Evolutionary conservation across 2,888 invertebrate species (phyloP), one percentile per base, ranked within the genome.

Genomic region (Macrostomum cliftonense): DNA sequence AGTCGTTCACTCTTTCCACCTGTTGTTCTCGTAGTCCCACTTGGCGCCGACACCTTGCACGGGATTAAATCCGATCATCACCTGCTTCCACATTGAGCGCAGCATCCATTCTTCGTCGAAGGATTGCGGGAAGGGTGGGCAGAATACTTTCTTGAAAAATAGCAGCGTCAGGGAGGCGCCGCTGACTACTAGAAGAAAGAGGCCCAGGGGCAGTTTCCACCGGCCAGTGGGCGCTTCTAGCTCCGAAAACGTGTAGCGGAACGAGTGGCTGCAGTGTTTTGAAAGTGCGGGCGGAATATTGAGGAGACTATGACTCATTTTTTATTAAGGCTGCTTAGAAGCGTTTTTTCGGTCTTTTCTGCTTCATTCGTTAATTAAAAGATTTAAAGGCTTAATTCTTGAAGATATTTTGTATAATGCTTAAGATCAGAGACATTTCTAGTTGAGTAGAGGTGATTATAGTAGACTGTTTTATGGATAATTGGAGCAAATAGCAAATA

Each of bases 231-330:
- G 82, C 0, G 87, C 83, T 53, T 80, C 74, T 72, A 89, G 79
- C 75, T 97, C 97, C 0, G 82, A 75, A 65, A 82, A 85, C 13
- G 95, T 97, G 70, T 86, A 84, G 63, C 91, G 81, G 74, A 84
- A 97, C 57, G 84, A 83, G 1, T 84, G 79, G 53, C 95, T 78
- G 75, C 97, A 97, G 42, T 28, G 28, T 7, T 7, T 4, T 7
- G 5, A 9, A 9, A 9, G 28, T 7, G n/a, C n/a, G n/a, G n/a
- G n/a, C n/a, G n/a, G 39, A 44, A 44, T 19, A 13, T 37, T 45
- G n/a, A n/a, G n/a, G n/a, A n/a, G n/a, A n/a, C n/a, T n/a, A n/a
- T n/a, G n/a, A n/a, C n/a, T n/a, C n/a, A n/a, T n/a, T n/a, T n/a
- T n/a, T n/a, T n/a, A n/a, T n/a, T n/a, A n/a, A n/a, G n/a, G n/a